Evolutionary conservation across 2,888 invertebrate genomes (phyloP), one percentile per base, ranked within the genome.

Genomic region (Carterocephalus palaemon): DNA sequence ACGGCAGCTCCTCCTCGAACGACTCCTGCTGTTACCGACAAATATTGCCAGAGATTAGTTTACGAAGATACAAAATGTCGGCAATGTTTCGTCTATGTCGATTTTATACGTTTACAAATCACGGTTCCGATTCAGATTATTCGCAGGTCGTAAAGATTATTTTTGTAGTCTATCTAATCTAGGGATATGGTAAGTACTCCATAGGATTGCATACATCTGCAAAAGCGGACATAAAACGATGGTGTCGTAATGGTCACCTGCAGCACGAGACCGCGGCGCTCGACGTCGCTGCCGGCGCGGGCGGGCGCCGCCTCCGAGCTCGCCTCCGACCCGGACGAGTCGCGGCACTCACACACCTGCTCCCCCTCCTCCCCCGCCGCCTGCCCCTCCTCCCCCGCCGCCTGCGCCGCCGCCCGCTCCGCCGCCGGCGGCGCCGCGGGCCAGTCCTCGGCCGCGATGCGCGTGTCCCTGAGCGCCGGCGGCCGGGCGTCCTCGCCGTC

Each of bases 1-100:
- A 95, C 1, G 96, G 96, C 64, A 96, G 85, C 76, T 95, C 94
- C 60, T 93, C 93, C 63, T 95, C 95, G 66, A 94, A 93, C 23
- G 95, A 95, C 67, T 95, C 95, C 68, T 94, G 92, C 46, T 29
- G 7, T 9, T 9, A 92, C 88, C 31, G n/a, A n/a, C n/a, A n/a
- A n/a, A n/a, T n/a, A n/a, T n/a, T n/a, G n/a, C n/a, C n/a, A n/a
- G 41, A 41, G 32, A 41, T 40, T 22, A 31, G 31, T 19, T 22
- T 34, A 19, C 3, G 17, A 34, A n/a, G n/a, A n/a, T n/a, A n/a
- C n/a, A n/a, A n/a, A n/a, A n/a, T n/a, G n/a, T n/a, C n/a, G n/a
- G n/a, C n/a, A n/a, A n/a, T n/a, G n/a, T n/a, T n/a, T n/a, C n/a
- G n/a, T n/a, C n/a, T n/a, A n/a, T n/a, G n/a, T n/a, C n/a, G n/a